Evolutionary conservation across 2,888 invertebrate genomes (phyloP).

Genomic region (Dichetophora obliterata): DNA sequence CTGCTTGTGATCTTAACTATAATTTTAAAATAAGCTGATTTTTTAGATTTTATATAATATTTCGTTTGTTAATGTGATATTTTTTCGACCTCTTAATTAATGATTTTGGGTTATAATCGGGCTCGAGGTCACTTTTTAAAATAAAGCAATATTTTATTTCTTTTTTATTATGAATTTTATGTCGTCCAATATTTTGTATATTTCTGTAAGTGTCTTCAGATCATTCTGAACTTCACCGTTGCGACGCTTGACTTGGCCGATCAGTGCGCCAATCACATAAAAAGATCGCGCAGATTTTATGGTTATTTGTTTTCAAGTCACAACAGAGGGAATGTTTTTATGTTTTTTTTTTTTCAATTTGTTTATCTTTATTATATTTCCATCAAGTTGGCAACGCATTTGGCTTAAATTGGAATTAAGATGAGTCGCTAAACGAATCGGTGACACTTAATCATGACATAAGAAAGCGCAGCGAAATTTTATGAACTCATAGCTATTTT

Average conservation of each 20-base stretch:
- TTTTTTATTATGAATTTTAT: no score
- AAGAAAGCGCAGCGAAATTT: constrained; percentile 62
- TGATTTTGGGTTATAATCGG: no score
- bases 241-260: neutral
- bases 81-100: no score
- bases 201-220: no score
- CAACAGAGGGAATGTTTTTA: constrained; percentile 49
- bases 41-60: no score
- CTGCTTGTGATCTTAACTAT: no score
- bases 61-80: no score
- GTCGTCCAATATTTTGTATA: no score
- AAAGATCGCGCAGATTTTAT: constrained; percentile 59
- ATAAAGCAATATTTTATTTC: no score
- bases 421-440: constrained; percentile 44
- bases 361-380: constrained; percentile 9
- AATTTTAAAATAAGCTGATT: no score
- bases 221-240: no score
- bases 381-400: constrained; percentile 25
- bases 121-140: no score
- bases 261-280: constrained; percentile 41
- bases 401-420: constrained; percentile 17
- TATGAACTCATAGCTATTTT: neutral
- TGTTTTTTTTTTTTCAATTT: neutral
- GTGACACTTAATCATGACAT: constrained; percentile 60
- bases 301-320: constrained; percentile 62